Percentiles rank a stretch among this genome's conserved stretches.
Conservation (phyloP, 2,888 invertebrate genomes). For the Ichneumoninae sp. region DNA sequence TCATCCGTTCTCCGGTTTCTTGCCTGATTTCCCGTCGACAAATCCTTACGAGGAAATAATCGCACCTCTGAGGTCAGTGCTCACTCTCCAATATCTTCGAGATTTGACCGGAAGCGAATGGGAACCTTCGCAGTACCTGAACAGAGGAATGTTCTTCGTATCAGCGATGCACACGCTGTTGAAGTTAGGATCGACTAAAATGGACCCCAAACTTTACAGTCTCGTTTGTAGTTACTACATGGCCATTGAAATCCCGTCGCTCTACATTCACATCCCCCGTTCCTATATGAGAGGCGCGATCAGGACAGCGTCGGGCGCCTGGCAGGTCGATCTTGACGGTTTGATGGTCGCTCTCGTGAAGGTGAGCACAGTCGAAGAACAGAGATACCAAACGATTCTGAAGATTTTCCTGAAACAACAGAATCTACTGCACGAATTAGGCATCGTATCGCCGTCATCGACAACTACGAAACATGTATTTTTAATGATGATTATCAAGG, state of each 20-base stretch:
- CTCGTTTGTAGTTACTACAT: slow-evolving; percentile 56
- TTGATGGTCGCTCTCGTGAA: slow-evolving; percentile 61
- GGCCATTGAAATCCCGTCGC: slow-evolving; percentile 55
- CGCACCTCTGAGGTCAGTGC: slow-evolving; percentile 51
- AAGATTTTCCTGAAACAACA: slow-evolving; percentile 45
- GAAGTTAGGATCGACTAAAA: slow-evolving; percentile 3
- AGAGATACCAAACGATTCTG: slow-evolving; percentile 15
- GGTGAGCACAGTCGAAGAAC: slow-evolving; percentile 20
- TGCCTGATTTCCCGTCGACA: slow-evolving; percentile 55
- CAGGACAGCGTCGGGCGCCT: slow-evolving; percentile 52
- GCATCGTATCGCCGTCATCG: slow-evolving; percentile 52
- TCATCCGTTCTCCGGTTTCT: slow-evolving; percentile 65
- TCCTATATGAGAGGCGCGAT: slow-evolving; percentile 62
- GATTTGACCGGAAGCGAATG: slow-evolving; percentile 62
- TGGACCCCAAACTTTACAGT: slow-evolving; percentile 31
- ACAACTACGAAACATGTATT: slow-evolving; percentile 58
- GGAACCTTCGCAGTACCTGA: slow-evolving; percentile 62
- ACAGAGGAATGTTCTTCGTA: slow-evolving; percentile 66
- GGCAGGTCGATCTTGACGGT: slow-evolving; percentile 63
- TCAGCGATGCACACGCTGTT: slow-evolving; percentile 60
- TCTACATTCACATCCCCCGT: slow-evolving; percentile 58
- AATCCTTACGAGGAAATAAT: slow-evolving; percentile 31
- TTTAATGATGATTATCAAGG: slow-evolving; percentile 61
- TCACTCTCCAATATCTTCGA: slow-evolving; percentile 32
- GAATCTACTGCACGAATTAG: slow-evolving; percentile 57